Evolutionary conservation across 2,888 invertebrate species (phyloP).

Genomic region (Leptarthrus brevirostris): DNA sequence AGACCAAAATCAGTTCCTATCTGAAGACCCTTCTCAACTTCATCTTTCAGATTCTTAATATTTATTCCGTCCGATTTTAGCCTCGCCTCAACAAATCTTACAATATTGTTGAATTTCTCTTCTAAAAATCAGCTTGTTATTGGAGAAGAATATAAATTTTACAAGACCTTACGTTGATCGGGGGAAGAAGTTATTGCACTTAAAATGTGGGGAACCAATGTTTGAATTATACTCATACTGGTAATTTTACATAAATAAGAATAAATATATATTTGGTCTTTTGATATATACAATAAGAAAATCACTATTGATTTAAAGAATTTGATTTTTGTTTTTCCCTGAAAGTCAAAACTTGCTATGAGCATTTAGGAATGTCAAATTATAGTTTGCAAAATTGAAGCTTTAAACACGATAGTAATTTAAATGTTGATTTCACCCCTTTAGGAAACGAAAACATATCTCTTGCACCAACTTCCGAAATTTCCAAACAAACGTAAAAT

Average conservation of each 20-base stretch:
- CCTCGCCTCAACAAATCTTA: neutral
- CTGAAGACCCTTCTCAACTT: neutral
- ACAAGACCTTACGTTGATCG: slow-evolving; percentile 6
- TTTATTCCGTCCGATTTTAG: neutral
- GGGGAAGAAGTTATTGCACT: neutral
- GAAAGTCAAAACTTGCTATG: no score
- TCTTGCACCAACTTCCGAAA: no score
- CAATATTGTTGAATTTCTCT: neutral
- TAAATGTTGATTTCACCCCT: no score
- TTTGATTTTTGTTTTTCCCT: no score
- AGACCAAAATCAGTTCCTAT: neutral
- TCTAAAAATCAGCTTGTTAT: neutral
- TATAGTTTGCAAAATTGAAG: no score
- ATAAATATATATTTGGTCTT: no score
- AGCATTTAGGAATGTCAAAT: no score
- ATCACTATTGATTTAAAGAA: no score
- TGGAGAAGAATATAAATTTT: neutral
- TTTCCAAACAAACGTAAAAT: no score
- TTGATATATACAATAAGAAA: no score
- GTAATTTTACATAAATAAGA: neutral
- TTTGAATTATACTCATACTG: neutral
- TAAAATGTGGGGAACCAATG: slow-evolving; percentile 1
- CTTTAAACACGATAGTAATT: no score
- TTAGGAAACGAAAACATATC: no score
- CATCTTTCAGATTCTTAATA: neutral